A percentile compares a stretch with the other conserved stretches of the same genome.
Conservation (phyloP, 2,113 vertebrate genomes). For the Myotis davidii region DNA sequence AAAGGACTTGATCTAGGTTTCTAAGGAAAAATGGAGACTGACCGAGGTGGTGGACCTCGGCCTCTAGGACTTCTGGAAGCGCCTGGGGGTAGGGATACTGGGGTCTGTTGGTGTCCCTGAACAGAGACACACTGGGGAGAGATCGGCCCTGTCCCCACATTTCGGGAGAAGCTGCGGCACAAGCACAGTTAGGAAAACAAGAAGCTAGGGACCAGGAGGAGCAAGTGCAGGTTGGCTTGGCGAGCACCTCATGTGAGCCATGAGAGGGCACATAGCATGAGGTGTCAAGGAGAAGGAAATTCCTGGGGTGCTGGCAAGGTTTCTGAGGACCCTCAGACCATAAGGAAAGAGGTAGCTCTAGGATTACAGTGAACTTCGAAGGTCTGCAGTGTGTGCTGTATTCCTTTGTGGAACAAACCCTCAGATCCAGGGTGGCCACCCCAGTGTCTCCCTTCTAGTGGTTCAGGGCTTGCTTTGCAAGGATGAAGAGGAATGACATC, state of each 20-base stretch:
- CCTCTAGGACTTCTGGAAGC: background rate
- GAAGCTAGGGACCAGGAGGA: background rate
- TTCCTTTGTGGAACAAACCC: background rate
- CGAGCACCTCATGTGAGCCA: background rate
- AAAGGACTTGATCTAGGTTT: background rate
- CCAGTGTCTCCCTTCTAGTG: background rate
- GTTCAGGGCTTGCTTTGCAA: background rate
- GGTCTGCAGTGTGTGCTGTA: background rate
- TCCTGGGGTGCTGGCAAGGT: background rate
- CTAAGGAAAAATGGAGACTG: background rate
- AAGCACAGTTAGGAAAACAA: background rate
- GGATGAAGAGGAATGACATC: background rate
- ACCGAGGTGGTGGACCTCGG: background rate
- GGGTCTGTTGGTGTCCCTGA: background rate
- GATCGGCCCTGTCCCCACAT: background rate
- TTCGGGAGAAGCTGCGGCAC: slow-evolving; percentile 21
- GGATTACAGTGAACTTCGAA: slow-evolving; percentile 28
- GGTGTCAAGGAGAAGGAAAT: background rate
- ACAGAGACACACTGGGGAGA: background rate
- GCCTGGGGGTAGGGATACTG: background rate
- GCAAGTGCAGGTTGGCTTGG: background rate
- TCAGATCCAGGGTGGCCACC: background rate
- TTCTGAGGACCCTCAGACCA: background rate
- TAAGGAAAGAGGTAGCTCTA: background rate
- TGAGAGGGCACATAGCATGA: background rate